A percentile compares a stretch with the other conserved stretches of the same genome.
Conservation (phyloP, 2,113 vertebrate species). For the Neolamprologus ventralis region DNA sequence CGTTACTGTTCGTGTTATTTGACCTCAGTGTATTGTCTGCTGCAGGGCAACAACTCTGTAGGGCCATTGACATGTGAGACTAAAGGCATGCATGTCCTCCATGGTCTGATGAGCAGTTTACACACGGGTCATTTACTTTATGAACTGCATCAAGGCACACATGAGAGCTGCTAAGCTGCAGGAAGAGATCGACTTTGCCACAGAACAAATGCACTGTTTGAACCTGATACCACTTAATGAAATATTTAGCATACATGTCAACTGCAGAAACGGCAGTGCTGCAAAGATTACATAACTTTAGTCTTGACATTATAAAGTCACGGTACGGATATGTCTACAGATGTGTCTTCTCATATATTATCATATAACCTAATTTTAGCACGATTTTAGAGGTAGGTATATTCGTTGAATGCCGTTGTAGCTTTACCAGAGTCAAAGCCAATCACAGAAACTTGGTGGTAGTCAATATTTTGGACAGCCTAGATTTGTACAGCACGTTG, state of each 20-base stretch:
- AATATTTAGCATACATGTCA: not conserved
- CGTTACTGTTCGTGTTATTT: not conserved
- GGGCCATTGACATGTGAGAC: slow-evolving; percentile 5
- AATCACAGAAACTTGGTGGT: not conserved
- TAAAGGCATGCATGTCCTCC: not conserved
- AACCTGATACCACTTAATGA: not conserved
- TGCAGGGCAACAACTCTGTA: slow-evolving; percentile 67
- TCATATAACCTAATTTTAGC: not conserved
- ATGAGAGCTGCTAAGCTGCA: not conserved
- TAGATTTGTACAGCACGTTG: not conserved
- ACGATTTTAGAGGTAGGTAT: not conserved
- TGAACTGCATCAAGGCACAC: slow-evolving; percentile 67
- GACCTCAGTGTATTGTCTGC: not conserved
- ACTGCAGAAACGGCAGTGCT: not conserved
- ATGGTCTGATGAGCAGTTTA: slow-evolving; percentile 10
- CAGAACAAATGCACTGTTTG: not conserved
- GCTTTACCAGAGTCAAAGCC: not conserved
- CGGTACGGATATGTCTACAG: not conserved
- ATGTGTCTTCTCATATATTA: not conserved
- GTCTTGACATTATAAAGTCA: not conserved
- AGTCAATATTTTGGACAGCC: not conserved
- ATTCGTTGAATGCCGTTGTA: not conserved
- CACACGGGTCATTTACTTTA: not conserved
- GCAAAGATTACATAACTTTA: not conserved
- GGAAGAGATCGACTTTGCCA: not conserved